A percentile compares a stretch with the other conserved stretches of the same genome.
These are phyloP conservation scores for Schizotus pectinicornis DNA, from an alignment of 2,888 invertebrate species.

Conservation along the genomic window DNA sequence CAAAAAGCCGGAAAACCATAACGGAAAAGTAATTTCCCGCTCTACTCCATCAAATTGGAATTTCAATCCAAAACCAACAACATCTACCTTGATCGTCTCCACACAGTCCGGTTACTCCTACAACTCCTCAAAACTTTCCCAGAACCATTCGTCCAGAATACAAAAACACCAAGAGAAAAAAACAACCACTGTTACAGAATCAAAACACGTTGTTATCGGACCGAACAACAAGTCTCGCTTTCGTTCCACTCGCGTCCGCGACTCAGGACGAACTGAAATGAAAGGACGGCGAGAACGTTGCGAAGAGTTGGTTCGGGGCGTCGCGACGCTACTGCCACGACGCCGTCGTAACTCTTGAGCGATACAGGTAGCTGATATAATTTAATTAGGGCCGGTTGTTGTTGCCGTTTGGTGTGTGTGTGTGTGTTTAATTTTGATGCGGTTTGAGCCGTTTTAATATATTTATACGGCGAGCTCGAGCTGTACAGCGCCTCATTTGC, in stretches of 20 bases:
- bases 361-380: constrained; percentile 46
- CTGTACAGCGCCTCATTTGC: constrained; percentile 5
- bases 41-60: too few species aligned
- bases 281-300: not conserved
- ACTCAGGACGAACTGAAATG: constrained; percentile 25
- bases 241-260: constrained; percentile 14
- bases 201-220: constrained; percentile 18
- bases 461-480: not conserved
- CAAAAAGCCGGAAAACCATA: too few species aligned
- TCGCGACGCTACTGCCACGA: constrained; percentile 28
- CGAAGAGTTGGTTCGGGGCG: constrained; percentile 24
- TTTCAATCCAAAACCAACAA: too few species aligned
- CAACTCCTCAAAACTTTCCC: too few species aligned
- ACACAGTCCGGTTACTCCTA: too few species aligned
- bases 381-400: constrained; percentile 24
- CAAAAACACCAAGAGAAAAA: not conserved
- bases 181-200: not conserved
- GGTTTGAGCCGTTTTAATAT: constrained; percentile 9
- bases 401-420: constrained; percentile 13
- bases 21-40: too few species aligned
- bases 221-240: not conserved
- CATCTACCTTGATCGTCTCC: too few species aligned
- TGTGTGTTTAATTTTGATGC: constrained; percentile 27
- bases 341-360: constrained; percentile 36
- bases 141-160: too few species aligned